A percentile compares a stretch with the other conserved stretches of the same genome.
Evolutionary conservation across 2,113 vertebrate species (phyloP).

Genomic region (Nesogale talazaci): DNA sequence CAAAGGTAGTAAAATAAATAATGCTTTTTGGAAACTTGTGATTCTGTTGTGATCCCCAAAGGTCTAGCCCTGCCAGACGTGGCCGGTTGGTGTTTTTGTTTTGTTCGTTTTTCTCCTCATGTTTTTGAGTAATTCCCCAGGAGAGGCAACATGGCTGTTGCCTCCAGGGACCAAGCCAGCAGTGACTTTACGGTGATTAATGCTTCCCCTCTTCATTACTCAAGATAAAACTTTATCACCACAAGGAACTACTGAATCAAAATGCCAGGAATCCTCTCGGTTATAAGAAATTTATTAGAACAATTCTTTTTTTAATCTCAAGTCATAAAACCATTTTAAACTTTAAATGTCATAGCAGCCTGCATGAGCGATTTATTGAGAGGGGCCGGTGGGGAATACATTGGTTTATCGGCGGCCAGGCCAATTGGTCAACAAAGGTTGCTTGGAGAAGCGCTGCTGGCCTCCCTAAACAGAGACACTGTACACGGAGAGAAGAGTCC

Average conservation of each 20-base stretch:
- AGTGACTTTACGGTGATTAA: conserved; percentile 63
- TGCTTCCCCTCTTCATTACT: conserved; percentile 59
- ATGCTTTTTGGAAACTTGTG: too few species aligned
- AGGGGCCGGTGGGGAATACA: neutral
- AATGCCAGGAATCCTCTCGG: conserved; percentile 71
- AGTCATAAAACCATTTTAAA: conserved; percentile 72
- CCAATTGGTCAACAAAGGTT: neutral
- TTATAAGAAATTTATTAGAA: conserved; percentile 72
- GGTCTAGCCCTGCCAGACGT: neutral
- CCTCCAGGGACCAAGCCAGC: conserved; percentile 16
- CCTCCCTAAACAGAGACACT: neutral
- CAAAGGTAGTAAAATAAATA: too few species aligned
- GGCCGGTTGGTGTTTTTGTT: neutral
- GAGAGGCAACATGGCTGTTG: neutral
- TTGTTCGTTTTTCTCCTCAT: neutral
- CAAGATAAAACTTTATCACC: conserved; percentile 70
- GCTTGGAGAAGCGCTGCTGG: neutral
- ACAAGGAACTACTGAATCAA: conserved; percentile 70
- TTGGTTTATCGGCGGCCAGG: conserved; percentile 14
- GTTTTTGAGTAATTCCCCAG: conserved; percentile 33
- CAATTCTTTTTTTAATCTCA: conserved; percentile 70
- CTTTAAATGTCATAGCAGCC: conserved; percentile 69
- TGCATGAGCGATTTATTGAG: conserved; percentile 60
- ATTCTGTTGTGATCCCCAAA: neutral
- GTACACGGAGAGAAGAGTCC: neutral